Percentiles rank a stretch among this genome's conserved stretches.
phyloP scores from a whole-genome alignment of 2,888 invertebrate species.

The Spisula solida region DNA sequence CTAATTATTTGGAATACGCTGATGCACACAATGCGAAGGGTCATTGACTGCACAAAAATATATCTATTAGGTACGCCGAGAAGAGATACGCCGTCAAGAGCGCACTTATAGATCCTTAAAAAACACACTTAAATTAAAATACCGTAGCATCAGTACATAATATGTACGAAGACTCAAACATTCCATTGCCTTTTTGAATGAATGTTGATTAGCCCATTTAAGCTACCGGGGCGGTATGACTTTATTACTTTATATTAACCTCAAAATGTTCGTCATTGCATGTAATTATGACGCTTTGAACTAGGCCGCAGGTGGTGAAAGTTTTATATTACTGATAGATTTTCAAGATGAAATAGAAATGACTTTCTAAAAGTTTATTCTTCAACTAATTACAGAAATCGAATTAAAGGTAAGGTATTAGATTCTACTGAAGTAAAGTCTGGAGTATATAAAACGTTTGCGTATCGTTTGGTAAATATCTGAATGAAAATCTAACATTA shows the following conservation, averaged over 20 bases:
- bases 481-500: constrained; percentile 33
- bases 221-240: constrained; percentile 23
- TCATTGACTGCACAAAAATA: no score
- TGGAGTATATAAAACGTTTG: not conserved
- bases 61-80: no score
- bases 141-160: no score
- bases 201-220: not conserved
- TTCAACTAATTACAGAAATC: not conserved
- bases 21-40: no score
- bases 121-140: no score
- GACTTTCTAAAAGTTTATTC: constrained; percentile 1
- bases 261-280: not conserved
- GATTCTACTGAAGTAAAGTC: constrained; percentile 26
- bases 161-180: no score
- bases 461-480: constrained; percentile 30
- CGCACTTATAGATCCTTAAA: no score
- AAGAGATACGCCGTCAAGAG: no score
- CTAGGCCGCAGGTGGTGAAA: not conserved
- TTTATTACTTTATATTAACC: not conserved
- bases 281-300: constrained; percentile 14
- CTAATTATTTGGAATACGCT: no score
- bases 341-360: constrained; percentile 13
- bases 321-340: not conserved
- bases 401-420: constrained; percentile 20
- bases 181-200: not conserved